Base-by-base conservation (phyloP, 2,888 invertebrate species). In the Oasisia sp. region DNA sequence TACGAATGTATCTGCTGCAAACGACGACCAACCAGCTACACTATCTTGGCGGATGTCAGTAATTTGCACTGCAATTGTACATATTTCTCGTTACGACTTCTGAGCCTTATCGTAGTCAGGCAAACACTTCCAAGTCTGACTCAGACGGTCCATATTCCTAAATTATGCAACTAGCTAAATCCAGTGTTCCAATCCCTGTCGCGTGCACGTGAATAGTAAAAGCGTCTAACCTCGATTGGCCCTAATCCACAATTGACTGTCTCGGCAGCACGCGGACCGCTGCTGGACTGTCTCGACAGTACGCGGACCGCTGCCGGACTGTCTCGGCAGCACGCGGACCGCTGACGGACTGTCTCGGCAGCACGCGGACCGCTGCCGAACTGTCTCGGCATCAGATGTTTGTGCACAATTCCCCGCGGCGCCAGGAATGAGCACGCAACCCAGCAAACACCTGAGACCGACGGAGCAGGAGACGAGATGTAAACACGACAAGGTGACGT, bases 191-290 rank as follows among this genome's bases (percentile, higher is more conserved):
- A 74, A 27, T 19, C 74, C 7, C 19, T 27, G 74, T 74, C n/a
- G 74, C 74, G 74, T 74, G 74, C 74, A 74, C 27, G n/a, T n/a
- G 74, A 74, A 74, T 74, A n/a, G 38, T 74, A 74, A 74, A n/a
- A 27, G 27, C 27, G 27, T 74, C 19, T 74, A n/a, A 19, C 27
- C 74, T 74, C 14, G 50, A 50, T 50, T 14, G 74, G 27, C 74
- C 74, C 19, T 74, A 74, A 74, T 74, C 74, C 74, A 27, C 19
- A 27, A n/a, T 74, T 74, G 27, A 27, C 74, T 0, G 74, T 27
- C n/a, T 19, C 74, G 74, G 74, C 74, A 74, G 74, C 74, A 74
- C 7, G 74, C 74, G 74, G 74, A 74, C 74, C 74, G 74, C 1
- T 74, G 74, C 74, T 27, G 74, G 74, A 74, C 74, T 74, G 74